Conservation (phyloP, 1,140 invertebrate species). For the Neocloeon triangulifer region DNA sequence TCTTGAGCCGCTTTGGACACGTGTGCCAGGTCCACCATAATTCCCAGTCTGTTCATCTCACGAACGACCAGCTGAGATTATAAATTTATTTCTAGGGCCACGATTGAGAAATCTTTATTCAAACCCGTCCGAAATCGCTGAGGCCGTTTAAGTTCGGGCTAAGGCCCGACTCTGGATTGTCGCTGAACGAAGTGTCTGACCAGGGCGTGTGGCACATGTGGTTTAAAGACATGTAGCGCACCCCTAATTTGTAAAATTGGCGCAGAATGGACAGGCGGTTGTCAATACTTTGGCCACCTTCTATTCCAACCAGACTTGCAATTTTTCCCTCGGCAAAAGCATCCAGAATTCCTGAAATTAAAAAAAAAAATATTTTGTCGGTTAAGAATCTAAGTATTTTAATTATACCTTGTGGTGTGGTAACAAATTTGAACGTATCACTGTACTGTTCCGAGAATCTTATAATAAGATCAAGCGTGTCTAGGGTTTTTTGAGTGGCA, state of each 20-base stretch:
- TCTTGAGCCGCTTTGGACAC: conserved; percentile 34
- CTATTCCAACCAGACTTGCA: conserved; percentile 36
- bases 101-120: conserved; percentile 1
- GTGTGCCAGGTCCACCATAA: conserved; percentile 39
- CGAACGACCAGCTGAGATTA: conserved; percentile 42
- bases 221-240: conserved; percentile 43
- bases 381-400: too few species aligned
- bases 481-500: conserved; percentile 60
- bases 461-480: too few species aligned
- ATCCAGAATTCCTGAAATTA: conserved; percentile 22
- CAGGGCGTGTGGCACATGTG: conserved; percentile 46
- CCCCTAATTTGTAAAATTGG: conserved; percentile 63
- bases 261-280: conserved; percentile 60
- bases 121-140: too few species aligned
- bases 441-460: conserved; percentile 21
- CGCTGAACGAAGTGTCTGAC: conserved; percentile 15
- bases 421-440: conserved; percentile 19
- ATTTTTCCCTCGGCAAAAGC: conserved; percentile 31
- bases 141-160: too few species aligned
- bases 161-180: too few species aligned
- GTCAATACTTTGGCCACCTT: conserved; percentile 60
- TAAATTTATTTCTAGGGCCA: too few species aligned
- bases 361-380: too few species aligned
- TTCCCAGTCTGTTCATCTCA: conserved; percentile 55
- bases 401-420: conserved; percentile 20